Evolutionary conservation across 1,140 invertebrate genomes (phyloP).

Genomic region (Zophobas morio): DNA sequence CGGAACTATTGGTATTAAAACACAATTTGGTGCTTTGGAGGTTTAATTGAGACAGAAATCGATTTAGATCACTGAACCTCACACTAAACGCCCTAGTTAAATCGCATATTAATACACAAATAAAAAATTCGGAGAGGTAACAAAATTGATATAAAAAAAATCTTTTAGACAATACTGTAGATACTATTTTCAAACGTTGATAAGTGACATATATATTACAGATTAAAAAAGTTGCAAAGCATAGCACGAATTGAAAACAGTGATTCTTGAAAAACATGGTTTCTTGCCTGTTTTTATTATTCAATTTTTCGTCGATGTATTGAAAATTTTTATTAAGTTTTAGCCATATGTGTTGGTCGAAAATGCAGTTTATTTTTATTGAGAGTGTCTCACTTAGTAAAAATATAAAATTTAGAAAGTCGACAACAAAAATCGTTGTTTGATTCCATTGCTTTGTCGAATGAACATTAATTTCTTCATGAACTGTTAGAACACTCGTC

Average conservation of each 20-base stretch:
- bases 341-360: conserved; percentile 1
- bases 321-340: conserved; percentile 34
- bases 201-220: conserved; percentile 12
- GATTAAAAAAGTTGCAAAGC: not conserved
- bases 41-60: not conserved
- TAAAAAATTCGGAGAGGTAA: conserved; percentile 5
- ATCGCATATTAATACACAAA: conserved; percentile 9
- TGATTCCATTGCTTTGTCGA: not conserved
- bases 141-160: not conserved
- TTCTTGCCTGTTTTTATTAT: conserved; percentile 16
- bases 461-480: not conserved
- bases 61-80: not conserved
- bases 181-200: not conserved
- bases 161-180: not conserved
- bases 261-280: not conserved
- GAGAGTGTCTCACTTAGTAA: not conserved
- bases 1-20: not conserved
- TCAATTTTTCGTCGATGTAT: conserved; percentile 13
- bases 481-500: not conserved
- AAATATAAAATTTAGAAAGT: conserved; percentile 16
- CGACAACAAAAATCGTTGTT: conserved; percentile 14
- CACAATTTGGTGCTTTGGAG: no score
- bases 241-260: conserved; percentile 1
- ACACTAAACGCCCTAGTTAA: not conserved
- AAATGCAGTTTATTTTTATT: not conserved